Evolutionary conservation across 2,797 vertebrate genomes (phyloP).

Genomic region (Anableps anableps): DNA sequence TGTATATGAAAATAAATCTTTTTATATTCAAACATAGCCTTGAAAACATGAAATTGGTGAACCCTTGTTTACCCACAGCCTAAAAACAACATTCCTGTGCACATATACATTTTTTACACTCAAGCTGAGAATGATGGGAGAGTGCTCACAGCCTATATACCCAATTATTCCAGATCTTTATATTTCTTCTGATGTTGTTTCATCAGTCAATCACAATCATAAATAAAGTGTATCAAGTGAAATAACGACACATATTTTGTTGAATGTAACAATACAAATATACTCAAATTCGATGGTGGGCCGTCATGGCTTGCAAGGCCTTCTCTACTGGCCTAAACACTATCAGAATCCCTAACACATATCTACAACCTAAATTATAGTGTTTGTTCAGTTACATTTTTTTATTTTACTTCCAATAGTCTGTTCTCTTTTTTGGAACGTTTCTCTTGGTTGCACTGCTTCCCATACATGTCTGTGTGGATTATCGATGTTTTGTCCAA

Average conservation of each 20-base stretch:
- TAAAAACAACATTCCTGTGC: background rate
- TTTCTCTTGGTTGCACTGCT: too few relatives aligned
- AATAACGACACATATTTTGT: background rate
- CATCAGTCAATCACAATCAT: constrained; percentile 25
- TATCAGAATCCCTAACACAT: too few relatives aligned
- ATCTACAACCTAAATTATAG: too few relatives aligned
- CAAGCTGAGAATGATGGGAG: background rate
- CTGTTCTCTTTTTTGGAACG: too few relatives aligned
- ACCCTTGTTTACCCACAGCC: background rate
- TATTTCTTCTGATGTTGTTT: constrained; percentile 29
- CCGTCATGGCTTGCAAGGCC: too few relatives aligned
- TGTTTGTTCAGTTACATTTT: too few relatives aligned
- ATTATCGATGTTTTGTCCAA: too few relatives aligned
- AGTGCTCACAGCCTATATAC: background rate
- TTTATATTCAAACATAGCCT: background rate
- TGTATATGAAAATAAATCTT: constrained; percentile 23
- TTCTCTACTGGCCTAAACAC: background rate
- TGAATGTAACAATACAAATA: constrained; percentile 9
- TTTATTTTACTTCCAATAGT: too few relatives aligned
- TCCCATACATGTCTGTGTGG: too few relatives aligned
- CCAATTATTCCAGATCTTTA: constrained; percentile 16
- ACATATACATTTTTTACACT: constrained; percentile 1
- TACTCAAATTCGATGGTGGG: background rate
- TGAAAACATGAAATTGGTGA: constrained; percentile 6
- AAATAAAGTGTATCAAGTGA: constrained; percentile 20